A percentile compares a stretch with the other conserved stretches of the same genome.
Conservation (phyloP, 1,140 invertebrate species). For the Zaprionus inermis region DNA sequence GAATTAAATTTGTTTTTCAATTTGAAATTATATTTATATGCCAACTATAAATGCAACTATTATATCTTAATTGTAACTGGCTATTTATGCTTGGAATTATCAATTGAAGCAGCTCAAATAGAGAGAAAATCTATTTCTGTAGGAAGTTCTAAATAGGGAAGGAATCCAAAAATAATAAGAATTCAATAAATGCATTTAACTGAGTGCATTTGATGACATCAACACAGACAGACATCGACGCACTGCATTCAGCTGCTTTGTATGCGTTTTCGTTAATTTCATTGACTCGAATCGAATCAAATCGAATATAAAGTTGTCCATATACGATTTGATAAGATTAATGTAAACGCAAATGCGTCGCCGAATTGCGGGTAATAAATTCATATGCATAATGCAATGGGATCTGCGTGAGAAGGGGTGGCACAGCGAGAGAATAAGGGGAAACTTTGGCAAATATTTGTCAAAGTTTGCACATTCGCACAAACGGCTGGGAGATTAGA, state of each 20-base stretch:
- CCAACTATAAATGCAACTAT: no score
- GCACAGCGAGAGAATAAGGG: neutral
- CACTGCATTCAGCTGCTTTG: neutral
- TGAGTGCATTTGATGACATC: neutral
- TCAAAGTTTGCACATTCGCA: slow-evolving; percentile 82
- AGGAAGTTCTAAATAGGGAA: neutral
- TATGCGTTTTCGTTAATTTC: neutral
- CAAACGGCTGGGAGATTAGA: slow-evolving; percentile 80
- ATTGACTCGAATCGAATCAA: neutral
- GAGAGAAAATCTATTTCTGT: no score
- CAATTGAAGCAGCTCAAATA: no score
- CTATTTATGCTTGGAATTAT: no score
- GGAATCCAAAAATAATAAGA: neutral
- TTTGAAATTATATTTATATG: no score
- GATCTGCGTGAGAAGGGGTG: slow-evolving; percentile 30
- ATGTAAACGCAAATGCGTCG: slow-evolving; percentile 65
- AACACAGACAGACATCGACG: neutral
- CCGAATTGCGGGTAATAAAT: slow-evolving; percentile 76
- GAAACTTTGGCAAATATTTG: slow-evolving; percentile 80
- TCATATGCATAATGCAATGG: slow-evolving; percentile 79
- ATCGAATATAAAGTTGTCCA: neutral
- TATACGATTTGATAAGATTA: slow-evolving; percentile 51
- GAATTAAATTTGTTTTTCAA: no score
- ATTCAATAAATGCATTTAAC: neutral
- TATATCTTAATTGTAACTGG: no score